These are phyloP conservation scores for Ochropacha duplaris DNA, from an alignment of 2,888 invertebrate species.

Conservation along the genomic window DNA sequence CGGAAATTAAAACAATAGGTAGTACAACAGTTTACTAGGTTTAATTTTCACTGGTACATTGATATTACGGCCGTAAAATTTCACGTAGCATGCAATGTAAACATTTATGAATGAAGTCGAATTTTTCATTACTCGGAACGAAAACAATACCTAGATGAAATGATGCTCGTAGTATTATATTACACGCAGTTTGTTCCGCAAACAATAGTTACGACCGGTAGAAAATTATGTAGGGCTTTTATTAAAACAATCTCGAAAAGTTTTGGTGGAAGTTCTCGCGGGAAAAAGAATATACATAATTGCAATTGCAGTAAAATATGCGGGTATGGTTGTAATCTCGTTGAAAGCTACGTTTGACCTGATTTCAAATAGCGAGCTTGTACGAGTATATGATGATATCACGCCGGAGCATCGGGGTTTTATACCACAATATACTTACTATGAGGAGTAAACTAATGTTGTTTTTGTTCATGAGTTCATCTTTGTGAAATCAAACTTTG, in stretches of 20 bases:
- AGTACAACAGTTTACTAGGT: neutral
- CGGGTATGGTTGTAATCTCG: constrained; percentile 52
- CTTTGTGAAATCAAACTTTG: neutral
- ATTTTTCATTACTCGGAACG: constrained; percentile 59
- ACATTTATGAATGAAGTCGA: constrained; percentile 47
- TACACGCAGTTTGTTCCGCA: constrained; percentile 43
- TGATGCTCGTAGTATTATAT: constrained; percentile 53
- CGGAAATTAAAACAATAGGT: neutral
- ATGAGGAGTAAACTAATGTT: neutral
- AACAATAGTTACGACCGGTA: constrained; percentile 36
- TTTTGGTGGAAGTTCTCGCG: constrained; percentile 20
- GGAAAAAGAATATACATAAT: constrained; percentile 12
- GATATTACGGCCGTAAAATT: constrained; percentile 16
- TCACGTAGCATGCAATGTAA: constrained; percentile 38
- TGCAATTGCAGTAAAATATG: constrained; percentile 26
- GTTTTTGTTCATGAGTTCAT: neutral
- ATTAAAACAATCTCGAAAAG: constrained; percentile 33
- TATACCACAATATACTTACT: neutral
- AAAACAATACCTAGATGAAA: constrained; percentile 60
- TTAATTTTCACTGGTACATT: constrained; percentile 6
- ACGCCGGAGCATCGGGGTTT: constrained; percentile 6
- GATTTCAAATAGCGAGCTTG: constrained; percentile 30
- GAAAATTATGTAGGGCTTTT: constrained; percentile 31
- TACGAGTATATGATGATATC: constrained; percentile 12
- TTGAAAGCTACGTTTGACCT: constrained; percentile 56